A percentile compares a stretch with the other conserved stretches of the same genome.
These are phyloP conservation scores for Epizoanthus ramosus DNA, from an alignment of 92 coral and sea anemone species.

Conservation along the genomic window DNA sequence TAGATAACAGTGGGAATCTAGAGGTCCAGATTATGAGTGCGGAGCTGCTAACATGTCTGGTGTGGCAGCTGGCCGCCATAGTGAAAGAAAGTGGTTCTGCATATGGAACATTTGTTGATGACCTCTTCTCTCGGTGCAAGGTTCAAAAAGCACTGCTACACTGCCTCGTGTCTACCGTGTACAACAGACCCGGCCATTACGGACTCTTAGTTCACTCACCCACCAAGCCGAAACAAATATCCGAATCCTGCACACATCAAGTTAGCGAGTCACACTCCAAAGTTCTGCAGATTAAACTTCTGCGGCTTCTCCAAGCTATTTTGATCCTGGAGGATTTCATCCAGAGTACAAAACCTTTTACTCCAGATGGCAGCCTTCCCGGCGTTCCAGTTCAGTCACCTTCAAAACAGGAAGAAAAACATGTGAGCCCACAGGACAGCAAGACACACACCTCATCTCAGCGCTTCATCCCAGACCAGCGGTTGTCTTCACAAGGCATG, in stretches of 20 bases:
- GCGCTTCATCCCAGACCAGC: constrained; percentile 80
- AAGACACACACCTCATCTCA: constrained; percentile 66
- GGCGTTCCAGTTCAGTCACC: constrained; percentile 52
- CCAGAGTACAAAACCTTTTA: constrained; percentile 61
- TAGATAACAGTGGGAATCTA: constrained; percentile 83
- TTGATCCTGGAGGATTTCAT: constrained; percentile 84
- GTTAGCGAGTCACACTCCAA: constrained; percentile 27
- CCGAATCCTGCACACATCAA: constrained; percentile 19
- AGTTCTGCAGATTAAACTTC: constrained; percentile 71
- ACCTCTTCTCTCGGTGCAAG: constrained; percentile 92
- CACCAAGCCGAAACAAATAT: neutral
- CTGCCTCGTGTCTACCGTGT: constrained; percentile 78
- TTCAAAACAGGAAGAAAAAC: constrained; percentile 72
- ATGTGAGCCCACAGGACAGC: constrained; percentile 39
- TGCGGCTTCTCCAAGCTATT: constrained; percentile 83
- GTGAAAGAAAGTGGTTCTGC: constrained; percentile 95
- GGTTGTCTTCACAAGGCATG: constrained; percentile 89
- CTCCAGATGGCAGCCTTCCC: constrained; percentile 61
- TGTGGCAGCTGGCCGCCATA: constrained; percentile 93
- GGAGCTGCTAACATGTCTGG: constrained; percentile 73
- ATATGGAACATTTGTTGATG: constrained; percentile 92
- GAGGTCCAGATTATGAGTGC: constrained; percentile 92
- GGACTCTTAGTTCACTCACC: constrained; percentile 15
- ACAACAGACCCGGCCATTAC: constrained; percentile 74
- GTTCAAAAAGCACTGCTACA: constrained; percentile 97